Evolutionary conservation across 1,140 invertebrate species (phyloP).

Genomic region (Drosophila chauvacae): DNA sequence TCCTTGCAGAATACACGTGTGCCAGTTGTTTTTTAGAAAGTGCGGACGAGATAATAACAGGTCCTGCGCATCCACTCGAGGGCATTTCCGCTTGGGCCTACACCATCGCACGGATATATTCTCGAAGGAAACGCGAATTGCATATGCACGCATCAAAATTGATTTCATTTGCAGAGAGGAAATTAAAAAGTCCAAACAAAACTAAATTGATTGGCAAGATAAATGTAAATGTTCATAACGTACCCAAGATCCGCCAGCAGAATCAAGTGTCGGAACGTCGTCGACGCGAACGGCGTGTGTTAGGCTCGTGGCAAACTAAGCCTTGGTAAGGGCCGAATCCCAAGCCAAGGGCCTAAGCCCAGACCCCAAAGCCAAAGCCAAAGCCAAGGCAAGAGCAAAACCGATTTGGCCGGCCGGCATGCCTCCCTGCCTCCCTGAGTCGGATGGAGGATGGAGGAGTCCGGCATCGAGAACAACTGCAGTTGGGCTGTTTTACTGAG

Average conservation of each 20-base stretch:
- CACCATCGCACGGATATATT: constrained; percentile 3
- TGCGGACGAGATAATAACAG: constrained; percentile 9
- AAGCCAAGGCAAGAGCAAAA: constrained; percentile 17
- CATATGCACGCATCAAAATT: constrained; percentile 74
- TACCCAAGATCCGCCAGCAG: constrained; percentile 55
- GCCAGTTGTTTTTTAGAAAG: neutral
- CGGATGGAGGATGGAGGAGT: constrained; percentile 5
- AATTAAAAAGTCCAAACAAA: constrained; percentile 83
- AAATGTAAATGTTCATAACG: constrained; percentile 79
- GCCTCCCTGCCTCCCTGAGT: constrained; percentile 23
- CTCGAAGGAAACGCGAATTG: constrained; percentile 29
- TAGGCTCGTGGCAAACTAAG: constrained; percentile 81
- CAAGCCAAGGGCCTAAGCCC: constrained; percentile 15
- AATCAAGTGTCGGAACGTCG: constrained; percentile 71
- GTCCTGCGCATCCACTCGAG: constrained; percentile 20
- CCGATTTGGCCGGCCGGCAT: constrained; percentile 28
- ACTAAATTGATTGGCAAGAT: constrained; percentile 81
- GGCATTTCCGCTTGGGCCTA: constrained; percentile 31
- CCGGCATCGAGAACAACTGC: constrained; percentile 21
- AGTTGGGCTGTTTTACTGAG: constrained; percentile 21
- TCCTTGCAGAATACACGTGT: neutral
- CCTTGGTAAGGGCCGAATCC: constrained; percentile 14
- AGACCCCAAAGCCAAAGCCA: neutral
- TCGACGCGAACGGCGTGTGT: constrained; percentile 71
- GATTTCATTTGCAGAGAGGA: constrained; percentile 80